Conservation (phyloP, 2,113 vertebrate genomes). For the Pollimyrus isidori region DNA sequence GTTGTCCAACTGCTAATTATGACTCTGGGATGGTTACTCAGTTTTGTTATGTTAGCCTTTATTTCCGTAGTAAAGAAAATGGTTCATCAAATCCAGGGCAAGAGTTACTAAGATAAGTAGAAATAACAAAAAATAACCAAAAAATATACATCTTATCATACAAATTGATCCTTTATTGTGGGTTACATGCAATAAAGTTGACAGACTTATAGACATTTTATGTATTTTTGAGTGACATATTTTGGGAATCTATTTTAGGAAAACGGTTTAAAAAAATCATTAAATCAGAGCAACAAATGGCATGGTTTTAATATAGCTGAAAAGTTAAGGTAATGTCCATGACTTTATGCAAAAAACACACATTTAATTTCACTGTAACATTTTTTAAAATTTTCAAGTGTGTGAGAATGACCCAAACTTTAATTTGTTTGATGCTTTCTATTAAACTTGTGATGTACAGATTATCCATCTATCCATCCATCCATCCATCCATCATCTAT, state of each 20-base stretch:
- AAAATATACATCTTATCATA: neutral
- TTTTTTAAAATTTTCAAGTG: neutral
- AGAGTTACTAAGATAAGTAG: neutral
- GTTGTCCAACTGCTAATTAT: neutral
- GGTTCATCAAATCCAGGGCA: neutral
- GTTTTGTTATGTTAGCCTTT: neutral
- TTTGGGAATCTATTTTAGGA: neutral
- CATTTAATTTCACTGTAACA: neutral
- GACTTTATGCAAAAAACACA: neutral
- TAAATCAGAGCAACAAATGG: neutral
- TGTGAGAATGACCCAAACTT: neutral
- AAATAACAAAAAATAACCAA: neutral
- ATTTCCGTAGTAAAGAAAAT: neutral
- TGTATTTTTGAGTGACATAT: neutral
- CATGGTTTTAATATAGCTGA: neutral
- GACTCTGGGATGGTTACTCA: neutral
- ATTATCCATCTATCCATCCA: neutral
- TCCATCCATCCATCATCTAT: too few relatives aligned
- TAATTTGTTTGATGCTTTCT: neutral
- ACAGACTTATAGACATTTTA: neutral
- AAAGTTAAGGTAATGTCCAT: neutral
- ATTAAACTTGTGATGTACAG: neutral
- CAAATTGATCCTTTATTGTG: neutral
- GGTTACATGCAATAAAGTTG: neutral
- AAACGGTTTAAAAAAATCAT: too few relatives aligned